Percentiles rank a stretch among this genome's conserved stretches.
These are phyloP conservation scores for Lagopus leucura DNA, from an alignment of 2,113 vertebrate genomes.

Conservation along the genomic window DNA sequence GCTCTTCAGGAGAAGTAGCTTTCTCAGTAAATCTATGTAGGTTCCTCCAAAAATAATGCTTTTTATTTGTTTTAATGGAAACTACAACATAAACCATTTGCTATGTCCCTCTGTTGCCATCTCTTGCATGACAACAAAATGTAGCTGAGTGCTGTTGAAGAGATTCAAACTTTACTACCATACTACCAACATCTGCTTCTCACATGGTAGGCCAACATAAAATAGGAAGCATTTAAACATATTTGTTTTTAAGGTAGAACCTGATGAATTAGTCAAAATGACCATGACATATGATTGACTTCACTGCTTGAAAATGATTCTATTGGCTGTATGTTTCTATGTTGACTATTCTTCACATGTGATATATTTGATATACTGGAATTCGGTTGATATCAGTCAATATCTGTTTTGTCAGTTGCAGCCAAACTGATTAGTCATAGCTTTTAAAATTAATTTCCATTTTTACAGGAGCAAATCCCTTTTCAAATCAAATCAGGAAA, in stretches of 20 bases:
- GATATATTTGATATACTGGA: background rate
- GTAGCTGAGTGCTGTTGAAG: no score
- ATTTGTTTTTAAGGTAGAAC: background rate
- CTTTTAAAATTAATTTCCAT: background rate
- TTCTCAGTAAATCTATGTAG: background rate
- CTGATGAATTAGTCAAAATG: background rate
- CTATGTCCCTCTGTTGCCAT: no score
- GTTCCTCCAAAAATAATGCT: no score
- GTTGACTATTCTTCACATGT: background rate
- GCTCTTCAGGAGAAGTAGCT: background rate
- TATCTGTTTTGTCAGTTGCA: background rate
- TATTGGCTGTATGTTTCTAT: background rate
- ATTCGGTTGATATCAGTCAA: background rate
- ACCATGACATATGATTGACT: background rate
- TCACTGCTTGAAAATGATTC: background rate
- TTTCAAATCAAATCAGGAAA: background rate
- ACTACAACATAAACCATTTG: no score
- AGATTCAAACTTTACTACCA: no score
- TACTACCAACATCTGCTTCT: no score
- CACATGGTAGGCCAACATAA: no score
- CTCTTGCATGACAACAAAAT: no score
- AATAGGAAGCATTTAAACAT: no score
- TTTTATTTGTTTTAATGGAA: no score
- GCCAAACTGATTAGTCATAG: background rate
- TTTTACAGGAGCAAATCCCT: background rate